Percentiles rank a stretch among this genome's conserved stretches.
phyloP scores from a whole-genome alignment of 1,140 invertebrate species.

The Homalodisca vitripennis region DNA sequence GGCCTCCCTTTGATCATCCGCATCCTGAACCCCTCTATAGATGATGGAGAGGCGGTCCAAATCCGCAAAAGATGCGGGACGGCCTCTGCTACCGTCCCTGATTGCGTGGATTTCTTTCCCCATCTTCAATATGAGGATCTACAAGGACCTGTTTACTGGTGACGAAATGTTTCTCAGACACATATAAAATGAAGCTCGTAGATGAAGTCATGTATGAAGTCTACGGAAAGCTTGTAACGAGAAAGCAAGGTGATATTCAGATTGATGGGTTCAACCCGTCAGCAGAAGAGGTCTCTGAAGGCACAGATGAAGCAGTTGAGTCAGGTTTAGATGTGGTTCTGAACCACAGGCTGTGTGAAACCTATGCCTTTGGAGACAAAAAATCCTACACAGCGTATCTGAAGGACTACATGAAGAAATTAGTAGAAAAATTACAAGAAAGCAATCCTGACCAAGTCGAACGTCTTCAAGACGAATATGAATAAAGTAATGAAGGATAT shows the following conservation, averaged over 20 bases:
- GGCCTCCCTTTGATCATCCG: too few relatives aligned
- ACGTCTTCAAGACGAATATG: conserved; percentile 87
- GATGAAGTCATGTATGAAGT: conserved; percentile 96
- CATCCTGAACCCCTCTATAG: too few relatives aligned
- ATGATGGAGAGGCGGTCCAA: too few relatives aligned
- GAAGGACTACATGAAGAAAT: conserved; percentile 96
- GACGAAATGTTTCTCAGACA: conserved; percentile 98
- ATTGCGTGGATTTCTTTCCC: too few relatives aligned
- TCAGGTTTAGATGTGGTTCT: conserved; percentile 90
- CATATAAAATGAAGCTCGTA: conserved; percentile 91
- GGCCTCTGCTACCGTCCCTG: too few relatives aligned
- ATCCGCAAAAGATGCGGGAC: too few relatives aligned
- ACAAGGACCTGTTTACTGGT: too few relatives aligned
- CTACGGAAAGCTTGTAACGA: conserved; percentile 78
- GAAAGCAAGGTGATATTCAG: conserved; percentile 74
- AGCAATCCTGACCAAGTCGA: conserved; percentile 79
- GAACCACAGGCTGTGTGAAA: conserved; percentile 87
- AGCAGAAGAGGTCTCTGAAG: conserved; percentile 87
- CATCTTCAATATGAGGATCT: too few relatives aligned
- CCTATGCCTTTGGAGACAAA: conserved; percentile 81
- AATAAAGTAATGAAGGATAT: conserved; percentile 96
- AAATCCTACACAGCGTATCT: conserved; percentile 90
- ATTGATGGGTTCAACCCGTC: conserved; percentile 91
- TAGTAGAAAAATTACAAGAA: conserved; percentile 80
- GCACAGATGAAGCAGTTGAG: conserved; percentile 69